Conservation (phyloP, 2,113 vertebrate genomes). For the Asarcornis scutulata region DNA sequence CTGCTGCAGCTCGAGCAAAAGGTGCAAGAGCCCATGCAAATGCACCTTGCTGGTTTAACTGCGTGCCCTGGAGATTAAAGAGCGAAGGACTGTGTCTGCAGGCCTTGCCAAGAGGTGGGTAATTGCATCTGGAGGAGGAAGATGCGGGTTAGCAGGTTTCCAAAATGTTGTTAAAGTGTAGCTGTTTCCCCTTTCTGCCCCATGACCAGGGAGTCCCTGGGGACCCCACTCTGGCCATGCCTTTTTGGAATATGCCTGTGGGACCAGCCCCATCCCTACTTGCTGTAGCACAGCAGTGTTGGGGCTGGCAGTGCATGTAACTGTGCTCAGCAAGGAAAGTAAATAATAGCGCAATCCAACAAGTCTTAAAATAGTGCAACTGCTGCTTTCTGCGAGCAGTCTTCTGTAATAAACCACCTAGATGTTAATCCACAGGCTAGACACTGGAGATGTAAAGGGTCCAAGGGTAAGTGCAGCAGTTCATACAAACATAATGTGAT, state of each 20-base stretch:
- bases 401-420: not conserved
- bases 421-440: not conserved
- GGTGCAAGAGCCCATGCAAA: not conserved
- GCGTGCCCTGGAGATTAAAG: not conserved
- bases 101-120: not conserved
- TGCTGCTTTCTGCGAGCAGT: not conserved
- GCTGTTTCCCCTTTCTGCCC: not conserved
- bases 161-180: not conserved
- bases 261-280: not conserved
- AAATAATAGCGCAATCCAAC: not conserved
- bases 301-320: not conserved
- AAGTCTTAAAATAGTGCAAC: not conserved
- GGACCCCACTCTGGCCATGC: not conserved
- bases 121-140: not conserved
- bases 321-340: fast-evolving
- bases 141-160: not conserved
- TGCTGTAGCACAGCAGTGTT: not conserved
- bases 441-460: not conserved
- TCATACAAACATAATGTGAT: not conserved
- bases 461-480: not conserved
- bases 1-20: not conserved
- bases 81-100: not conserved
- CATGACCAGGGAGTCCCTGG: not conserved
- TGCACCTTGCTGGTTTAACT: not conserved
- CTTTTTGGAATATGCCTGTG: not conserved